Conservation (phyloP, 2,888 invertebrate genomes). For the Megalurothrips usitatus region DNA sequence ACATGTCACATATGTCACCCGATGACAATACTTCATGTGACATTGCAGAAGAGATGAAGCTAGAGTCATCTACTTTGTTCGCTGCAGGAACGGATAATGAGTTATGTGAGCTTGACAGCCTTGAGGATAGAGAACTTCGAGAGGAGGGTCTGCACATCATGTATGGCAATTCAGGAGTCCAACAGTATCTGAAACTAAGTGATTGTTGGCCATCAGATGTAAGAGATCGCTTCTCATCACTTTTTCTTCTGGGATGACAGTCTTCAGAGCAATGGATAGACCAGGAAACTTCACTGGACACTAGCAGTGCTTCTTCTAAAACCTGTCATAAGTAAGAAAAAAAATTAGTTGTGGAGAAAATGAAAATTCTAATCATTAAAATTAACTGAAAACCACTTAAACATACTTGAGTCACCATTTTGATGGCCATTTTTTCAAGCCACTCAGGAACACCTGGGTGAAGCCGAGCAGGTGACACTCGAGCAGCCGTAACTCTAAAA, state of each 20-base stretch:
- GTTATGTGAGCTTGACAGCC: constrained; percentile 79
- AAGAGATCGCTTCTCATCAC: constrained; percentile 32
- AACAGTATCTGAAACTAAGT: constrained; percentile 40
- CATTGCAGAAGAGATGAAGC: constrained; percentile 83
- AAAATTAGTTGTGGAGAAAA: neutral
- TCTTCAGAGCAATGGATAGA: constrained; percentile 40
- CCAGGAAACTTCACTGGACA: constrained; percentile 46
- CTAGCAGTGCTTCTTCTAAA: constrained; percentile 50
- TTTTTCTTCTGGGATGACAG: constrained; percentile 35
- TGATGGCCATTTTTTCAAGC: constrained; percentile 49
- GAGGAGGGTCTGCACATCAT: constrained; percentile 60
- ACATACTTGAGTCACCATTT: constrained; percentile 42
- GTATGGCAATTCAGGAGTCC: constrained; percentile 56
- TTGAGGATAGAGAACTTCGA: constrained; percentile 68
- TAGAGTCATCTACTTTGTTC: constrained; percentile 76
- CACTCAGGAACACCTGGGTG: constrained; percentile 11
- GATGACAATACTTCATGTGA: constrained; percentile 76
- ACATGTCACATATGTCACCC: constrained; percentile 73
- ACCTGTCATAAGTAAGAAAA: constrained; percentile 44
- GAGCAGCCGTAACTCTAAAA: neutral
- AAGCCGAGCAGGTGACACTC: constrained; percentile 26
- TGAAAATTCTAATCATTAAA: neutral
- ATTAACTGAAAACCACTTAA: neutral
- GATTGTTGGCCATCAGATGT: neutral
- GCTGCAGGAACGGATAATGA: constrained; percentile 66